Conservation (phyloP, 2,888 invertebrate genomes). For the Drymonia ruficornis region DNA sequence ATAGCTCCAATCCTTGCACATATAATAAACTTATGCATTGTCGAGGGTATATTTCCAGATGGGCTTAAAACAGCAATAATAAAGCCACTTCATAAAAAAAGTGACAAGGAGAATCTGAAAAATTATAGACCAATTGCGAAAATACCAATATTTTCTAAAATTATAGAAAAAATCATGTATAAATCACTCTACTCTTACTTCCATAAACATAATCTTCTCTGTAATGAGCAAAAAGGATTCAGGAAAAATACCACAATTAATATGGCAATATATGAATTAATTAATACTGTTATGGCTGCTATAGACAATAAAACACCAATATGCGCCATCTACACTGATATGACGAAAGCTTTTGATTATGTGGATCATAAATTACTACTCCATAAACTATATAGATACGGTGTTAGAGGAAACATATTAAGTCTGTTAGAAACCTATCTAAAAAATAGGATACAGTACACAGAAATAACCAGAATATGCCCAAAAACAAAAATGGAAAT, state of each 20-base stretch:
- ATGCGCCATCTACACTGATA: conserved; percentile 6
- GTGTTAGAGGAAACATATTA: conserved; percentile 1
- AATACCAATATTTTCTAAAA: conserved; percentile 1
- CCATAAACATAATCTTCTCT: conserved; percentile 2
- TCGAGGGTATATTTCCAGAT: conserved; percentile 2
- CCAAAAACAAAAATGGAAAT: too few species aligned
- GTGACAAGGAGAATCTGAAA: too few species aligned
- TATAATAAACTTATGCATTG: conserved; percentile 4
- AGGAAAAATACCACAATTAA: conserved; percentile 3
- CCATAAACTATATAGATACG: conserved; percentile 4
- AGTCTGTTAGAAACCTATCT: conserved; percentile 7
- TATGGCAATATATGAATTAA: conserved; percentile 1
- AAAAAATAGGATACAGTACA: conserved; percentile 1
- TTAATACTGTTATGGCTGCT: neutral
- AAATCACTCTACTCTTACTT: conserved; percentile 1
- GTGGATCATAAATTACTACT: neutral
- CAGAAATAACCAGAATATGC: conserved; percentile 5
- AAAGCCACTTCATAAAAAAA: too few species aligned
- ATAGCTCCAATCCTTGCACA: neutral
- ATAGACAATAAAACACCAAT: conserved; percentile 5
- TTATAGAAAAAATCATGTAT: too few species aligned
- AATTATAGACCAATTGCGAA: conserved; percentile 10
- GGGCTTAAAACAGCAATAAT: neutral
- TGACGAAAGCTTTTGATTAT: conserved; percentile 7
- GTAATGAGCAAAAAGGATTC: conserved; percentile 6